Conservation (phyloP, 2,888 invertebrate species). For the Ceraclea dissimilis region DNA sequence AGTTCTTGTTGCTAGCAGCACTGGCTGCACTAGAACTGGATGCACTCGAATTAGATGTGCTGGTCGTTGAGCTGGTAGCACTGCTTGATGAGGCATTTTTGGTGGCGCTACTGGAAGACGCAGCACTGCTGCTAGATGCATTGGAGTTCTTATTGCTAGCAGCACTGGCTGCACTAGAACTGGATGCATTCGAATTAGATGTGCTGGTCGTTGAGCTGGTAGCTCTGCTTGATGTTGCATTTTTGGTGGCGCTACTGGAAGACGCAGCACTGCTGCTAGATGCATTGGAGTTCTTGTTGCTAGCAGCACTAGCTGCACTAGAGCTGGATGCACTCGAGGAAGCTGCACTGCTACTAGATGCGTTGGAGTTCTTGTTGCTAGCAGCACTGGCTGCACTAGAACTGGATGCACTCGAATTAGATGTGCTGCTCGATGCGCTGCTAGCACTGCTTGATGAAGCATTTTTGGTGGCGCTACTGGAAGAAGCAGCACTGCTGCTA, state of each 20-base stretch:
- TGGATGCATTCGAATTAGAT: conserved; percentile 4
- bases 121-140: background rate
- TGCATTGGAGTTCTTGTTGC: background rate
- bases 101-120: background rate
- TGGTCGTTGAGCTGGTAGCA: background rate
- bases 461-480: background rate
- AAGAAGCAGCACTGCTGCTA: background rate
- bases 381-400: background rate
- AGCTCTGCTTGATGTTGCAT: background rate
- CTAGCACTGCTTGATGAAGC: background rate
- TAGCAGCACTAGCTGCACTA: background rate
- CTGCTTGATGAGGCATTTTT: background rate
- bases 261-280: background rate
- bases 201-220: no score
- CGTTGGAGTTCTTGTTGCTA: no score
- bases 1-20: background rate
- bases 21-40: background rate
- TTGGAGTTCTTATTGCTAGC: background rate
- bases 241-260: background rate
- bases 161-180: background rate
- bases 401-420: background rate
- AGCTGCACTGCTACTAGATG: conserved; percentile 1
- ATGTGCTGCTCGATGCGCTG: background rate
- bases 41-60: no score
- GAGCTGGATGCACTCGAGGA: background rate